phyloP scores from a whole-genome alignment of 2,888 invertebrate species.

The Drosophila kuntzei region DNA sequence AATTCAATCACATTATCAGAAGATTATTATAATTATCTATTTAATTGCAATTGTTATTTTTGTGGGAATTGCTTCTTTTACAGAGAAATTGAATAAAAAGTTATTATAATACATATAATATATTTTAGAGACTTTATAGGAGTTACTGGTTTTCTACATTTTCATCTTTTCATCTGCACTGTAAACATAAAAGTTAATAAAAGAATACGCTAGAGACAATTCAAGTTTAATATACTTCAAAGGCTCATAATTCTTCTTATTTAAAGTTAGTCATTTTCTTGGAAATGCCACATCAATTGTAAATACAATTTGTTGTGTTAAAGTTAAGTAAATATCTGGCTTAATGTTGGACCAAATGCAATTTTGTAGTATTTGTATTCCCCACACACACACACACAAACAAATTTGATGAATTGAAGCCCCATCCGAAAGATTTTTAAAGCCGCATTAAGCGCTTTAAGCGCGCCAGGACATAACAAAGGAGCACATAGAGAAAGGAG shows the following conservation, averaged over 20 bases:
- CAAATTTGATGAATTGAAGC: conserved; percentile 58
- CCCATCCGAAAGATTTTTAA: conserved; percentile 61
- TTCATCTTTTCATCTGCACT: neutral
- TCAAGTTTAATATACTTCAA: neutral
- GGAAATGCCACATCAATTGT: neutral
- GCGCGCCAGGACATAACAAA: conserved; percentile 31
- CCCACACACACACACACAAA: conserved; percentile 7
- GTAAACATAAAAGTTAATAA: neutral
- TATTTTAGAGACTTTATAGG: no score
- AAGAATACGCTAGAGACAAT: neutral
- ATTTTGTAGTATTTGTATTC: conserved; percentile 18
- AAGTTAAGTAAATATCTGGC: conserved; percentile 18
- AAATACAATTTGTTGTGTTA: conserved; percentile 10
- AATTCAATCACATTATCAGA: no score
- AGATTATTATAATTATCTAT: no score
- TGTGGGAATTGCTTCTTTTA: no score
- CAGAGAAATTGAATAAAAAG: no score
- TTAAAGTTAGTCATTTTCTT: neutral
- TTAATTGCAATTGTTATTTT: no score
- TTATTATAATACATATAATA: no score
- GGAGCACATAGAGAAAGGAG: neutral
- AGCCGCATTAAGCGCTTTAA: conserved; percentile 79
- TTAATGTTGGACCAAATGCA: conserved; percentile 24
- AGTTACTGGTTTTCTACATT: no score
- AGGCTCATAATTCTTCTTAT: neutral